A percentile compares a stretch with the other conserved stretches of the same genome.
Conservation (phyloP, 2,113 vertebrate species). For the Cariama cristata region DNA sequence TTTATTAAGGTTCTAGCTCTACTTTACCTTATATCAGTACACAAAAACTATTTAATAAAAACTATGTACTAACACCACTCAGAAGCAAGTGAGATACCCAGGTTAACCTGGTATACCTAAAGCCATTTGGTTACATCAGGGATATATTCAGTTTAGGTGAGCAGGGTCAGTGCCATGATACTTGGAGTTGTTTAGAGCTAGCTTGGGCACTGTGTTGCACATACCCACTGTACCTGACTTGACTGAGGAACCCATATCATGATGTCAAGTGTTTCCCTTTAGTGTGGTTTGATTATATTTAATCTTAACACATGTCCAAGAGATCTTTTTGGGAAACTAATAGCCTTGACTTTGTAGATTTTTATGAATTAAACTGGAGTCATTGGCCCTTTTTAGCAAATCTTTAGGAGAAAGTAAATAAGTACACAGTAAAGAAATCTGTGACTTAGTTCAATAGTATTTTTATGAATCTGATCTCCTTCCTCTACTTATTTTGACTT, state of each 20-base stretch:
- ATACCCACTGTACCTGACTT: neutral
- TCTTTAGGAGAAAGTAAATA: neutral
- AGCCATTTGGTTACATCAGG: fast-evolving
- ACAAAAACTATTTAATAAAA: neutral
- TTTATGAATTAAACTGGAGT: neutral
- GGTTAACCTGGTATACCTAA: neutral
- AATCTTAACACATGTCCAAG: neutral
- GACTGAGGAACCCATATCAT: neutral
- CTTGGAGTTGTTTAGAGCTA: neutral
- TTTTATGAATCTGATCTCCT: neutral
- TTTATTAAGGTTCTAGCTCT: neutral
- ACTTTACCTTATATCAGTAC: neutral
- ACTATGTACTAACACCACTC: neutral
- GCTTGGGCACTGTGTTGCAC: neutral
- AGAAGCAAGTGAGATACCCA: neutral
- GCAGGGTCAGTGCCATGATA: neutral
- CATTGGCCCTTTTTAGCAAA: neutral
- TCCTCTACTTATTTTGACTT: neutral
- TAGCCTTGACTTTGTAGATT: neutral
- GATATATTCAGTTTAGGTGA: neutral
- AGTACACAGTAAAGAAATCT: neutral
- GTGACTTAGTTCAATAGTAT: neutral
- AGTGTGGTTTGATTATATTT: neutral
- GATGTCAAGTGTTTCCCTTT: neutral
- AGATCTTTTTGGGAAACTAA: neutral